Evolutionary conservation across 2,113 vertebrate genomes (phyloP).

Genomic region (Pithys albifrons): DNA sequence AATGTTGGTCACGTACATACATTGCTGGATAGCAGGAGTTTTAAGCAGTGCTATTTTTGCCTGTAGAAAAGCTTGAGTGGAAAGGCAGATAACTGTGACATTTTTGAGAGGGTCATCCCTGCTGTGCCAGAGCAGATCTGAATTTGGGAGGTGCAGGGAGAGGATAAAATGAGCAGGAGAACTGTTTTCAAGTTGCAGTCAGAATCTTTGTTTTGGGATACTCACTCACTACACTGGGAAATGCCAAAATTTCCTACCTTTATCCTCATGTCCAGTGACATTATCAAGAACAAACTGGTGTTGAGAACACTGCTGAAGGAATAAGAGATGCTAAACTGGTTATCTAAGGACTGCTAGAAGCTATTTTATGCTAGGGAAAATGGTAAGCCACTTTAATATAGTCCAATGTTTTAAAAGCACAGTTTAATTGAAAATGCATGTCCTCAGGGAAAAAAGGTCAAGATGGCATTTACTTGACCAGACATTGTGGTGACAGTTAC

Average conservation of each 20-base stretch:
- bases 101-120: constrained; percentile 21
- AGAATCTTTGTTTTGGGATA: neutral
- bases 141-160: neutral
- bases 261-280: neutral
- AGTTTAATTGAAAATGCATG: constrained; percentile 6
- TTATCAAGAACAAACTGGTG: neutral
- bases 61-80: neutral
- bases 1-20: neutral
- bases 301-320: neutral
- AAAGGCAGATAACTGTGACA: constrained; percentile 12
- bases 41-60: neutral
- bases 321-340: neutral
- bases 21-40: neutral
- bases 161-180: neutral
- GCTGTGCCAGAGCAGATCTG: neutral
- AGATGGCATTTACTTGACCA: constrained; percentile 39
- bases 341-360: neutral
- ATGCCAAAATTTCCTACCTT: neutral
- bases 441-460: neutral
- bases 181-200: neutral
- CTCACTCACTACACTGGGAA: accelerated
- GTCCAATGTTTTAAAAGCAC: neutral
- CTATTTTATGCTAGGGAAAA: neutral
- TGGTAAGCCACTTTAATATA: neutral
- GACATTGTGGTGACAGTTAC: neutral